These are phyloP conservation scores for Alloplasta piceator DNA, from an alignment of 2,888 invertebrate species.

Conservation along the genomic window DNA sequence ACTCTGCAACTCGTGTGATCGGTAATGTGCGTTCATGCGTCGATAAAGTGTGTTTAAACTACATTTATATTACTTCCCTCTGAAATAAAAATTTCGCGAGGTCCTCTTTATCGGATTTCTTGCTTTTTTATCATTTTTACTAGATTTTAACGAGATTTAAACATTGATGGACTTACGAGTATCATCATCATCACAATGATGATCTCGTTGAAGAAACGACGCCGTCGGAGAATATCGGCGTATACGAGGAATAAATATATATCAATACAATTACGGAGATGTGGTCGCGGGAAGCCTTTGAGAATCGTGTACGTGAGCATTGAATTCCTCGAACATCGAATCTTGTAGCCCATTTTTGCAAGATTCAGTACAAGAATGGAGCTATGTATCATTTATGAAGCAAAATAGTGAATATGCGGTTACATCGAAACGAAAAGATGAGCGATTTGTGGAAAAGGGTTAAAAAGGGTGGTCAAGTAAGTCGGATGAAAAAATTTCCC, in stretches of 20 bases:
- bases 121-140: no score
- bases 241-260: conserved; percentile 9
- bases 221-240: conserved; percentile 23
- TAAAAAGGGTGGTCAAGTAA: no score
- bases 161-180: not conserved
- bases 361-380: no score
- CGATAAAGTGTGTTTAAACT: conserved; percentile 74
- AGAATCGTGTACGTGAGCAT: conserved; percentile 62
- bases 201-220: conserved; percentile 5
- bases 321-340: conserved; percentile 34
- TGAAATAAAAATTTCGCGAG: no score
- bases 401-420: no score
- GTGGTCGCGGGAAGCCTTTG: conserved; percentile 69
- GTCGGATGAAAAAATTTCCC: no score
- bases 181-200: conserved; percentile 12
- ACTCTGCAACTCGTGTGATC: conserved; percentile 51
- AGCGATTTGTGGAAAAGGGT: no score
- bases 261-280: conserved; percentile 54
- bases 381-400: no score
- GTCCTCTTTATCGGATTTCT: no score
- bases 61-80: not conserved
- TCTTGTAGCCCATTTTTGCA: no score
- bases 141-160: not conserved
- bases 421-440: no score
- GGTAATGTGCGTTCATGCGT: conserved; percentile 65